Base-by-base conservation (phyloP, 2,113 vertebrate species). In the Stegastes partitus region DNA sequence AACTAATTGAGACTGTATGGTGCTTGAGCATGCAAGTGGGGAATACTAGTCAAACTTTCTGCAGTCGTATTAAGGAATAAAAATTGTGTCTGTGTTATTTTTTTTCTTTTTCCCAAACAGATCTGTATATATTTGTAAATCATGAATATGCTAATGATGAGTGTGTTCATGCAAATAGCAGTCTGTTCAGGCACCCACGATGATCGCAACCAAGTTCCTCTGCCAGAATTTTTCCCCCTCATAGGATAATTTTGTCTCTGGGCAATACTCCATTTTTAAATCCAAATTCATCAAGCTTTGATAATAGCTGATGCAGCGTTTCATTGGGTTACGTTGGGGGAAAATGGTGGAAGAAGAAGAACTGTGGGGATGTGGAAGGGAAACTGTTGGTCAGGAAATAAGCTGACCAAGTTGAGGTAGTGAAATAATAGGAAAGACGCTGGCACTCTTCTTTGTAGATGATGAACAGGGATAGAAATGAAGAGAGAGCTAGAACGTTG, bases 201-300 rank as follows among this genome's bases (percentile, higher is more conserved):
- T 73, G 71, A 87, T 74, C 67, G 4, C 69, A 78, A n/a, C 74
- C 72, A 79, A 74, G 68, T 82, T 77, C 21, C 68, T 82, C 63
- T 72, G 82, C 74, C 85, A 85, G 71, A 67, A 12, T 71, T 57
- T 23, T 53, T 54, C 50, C 28, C 45, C 47, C 57, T 86, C 79
- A 63, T 54, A 71, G 87, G 86, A 90, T 85, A 82, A 49, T 80
- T 84, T 84, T 86, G 85, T 91, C 85, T 92, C 87, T 87, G 77
- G 89, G 89, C 79, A 82, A 78, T 87, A 66, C 69, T 81, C 75
- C 69, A 54, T 82, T 90, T 92, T 85, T 55, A 87, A 87, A 89
- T 79, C 81, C 78, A 88, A 81, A 84, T 83, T 89, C 76, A 90
- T 85, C 86, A 76, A 80, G 80, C 74, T 79, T 88, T 84, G 75